phyloP scores from a whole-genome alignment of 2,113 vertebrate species.

The Protobothrops mucrosquamatus region DNA sequence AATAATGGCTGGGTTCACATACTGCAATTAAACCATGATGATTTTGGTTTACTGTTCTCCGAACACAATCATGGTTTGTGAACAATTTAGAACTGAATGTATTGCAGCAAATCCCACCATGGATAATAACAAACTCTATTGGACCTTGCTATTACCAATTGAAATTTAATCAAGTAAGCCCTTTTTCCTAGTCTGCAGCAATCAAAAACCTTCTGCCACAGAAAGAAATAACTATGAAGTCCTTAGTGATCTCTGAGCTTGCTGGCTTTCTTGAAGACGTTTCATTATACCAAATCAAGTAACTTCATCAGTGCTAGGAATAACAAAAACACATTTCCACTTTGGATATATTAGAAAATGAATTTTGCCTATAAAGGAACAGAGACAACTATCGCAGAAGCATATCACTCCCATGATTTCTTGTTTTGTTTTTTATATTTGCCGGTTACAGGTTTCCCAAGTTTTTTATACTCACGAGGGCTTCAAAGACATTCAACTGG shows the following conservation, averaged over 20 bases:
- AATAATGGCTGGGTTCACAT: background rate
- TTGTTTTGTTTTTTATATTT: background rate
- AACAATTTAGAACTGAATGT: background rate
- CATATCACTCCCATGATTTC: background rate
- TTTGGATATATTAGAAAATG: background rate
- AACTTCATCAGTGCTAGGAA: background rate
- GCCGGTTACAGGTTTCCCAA: background rate
- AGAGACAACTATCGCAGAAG: background rate
- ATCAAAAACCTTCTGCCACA: background rate
- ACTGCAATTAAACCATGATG: background rate
- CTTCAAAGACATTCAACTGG: background rate
- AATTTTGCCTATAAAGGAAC: background rate
- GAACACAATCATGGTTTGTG: background rate
- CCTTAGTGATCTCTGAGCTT: background rate
- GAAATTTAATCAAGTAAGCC: background rate
- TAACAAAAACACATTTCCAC: background rate
- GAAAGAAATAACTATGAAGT: background rate
- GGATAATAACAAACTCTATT: background rate
- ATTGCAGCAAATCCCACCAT: background rate
- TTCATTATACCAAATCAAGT: background rate
- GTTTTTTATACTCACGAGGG: background rate
- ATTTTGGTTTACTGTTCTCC: background rate
- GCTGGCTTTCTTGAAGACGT: background rate
- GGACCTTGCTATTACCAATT: background rate
- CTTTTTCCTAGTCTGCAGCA: background rate